phyloP scores from a whole-genome alignment of 2,113 vertebrate species.

The Sprattus sprattus region DNA sequence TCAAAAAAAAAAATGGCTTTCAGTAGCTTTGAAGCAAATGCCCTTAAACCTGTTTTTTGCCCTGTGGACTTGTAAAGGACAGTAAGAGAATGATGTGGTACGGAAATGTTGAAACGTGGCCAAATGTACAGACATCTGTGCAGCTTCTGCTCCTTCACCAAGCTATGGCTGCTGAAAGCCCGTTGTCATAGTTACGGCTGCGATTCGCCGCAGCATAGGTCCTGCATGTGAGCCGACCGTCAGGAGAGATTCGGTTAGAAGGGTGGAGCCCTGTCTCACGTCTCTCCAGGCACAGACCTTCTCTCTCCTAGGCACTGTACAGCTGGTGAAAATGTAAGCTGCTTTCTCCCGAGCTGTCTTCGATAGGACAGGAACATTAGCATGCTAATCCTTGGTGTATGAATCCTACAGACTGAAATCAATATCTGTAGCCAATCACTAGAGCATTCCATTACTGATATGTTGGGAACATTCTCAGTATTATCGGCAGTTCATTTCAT shows the following conservation, averaged over 20 bases:
- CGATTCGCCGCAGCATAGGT: conserved; percentile 56
- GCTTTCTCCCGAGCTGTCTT: conserved; percentile 18
- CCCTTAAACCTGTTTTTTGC: not conserved
- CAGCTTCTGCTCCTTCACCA: conserved; percentile 53
- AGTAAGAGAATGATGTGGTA: not conserved
- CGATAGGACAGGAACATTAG: conserved; percentile 27
- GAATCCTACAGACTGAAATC: conserved; percentile 8
- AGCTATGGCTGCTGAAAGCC: conserved; percentile 58
- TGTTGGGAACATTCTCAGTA: not conserved
- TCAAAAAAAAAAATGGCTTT: not conserved
- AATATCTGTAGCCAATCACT: not conserved
- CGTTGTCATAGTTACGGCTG: conserved; percentile 70
- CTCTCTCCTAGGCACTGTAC: not conserved
- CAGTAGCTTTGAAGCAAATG: not conserved
- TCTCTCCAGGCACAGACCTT: not conserved
- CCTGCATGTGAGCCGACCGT: conserved; percentile 51
- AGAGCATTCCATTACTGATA: conserved; percentile 8
- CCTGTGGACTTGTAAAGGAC: not conserved
- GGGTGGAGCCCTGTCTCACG: conserved; percentile 28
- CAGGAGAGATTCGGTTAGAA: conserved; percentile 55
- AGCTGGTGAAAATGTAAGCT: conserved; percentile 41
- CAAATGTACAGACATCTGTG: conserved; percentile 46
- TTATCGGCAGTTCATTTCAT: conserved; percentile 1
- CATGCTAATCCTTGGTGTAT: conserved; percentile 21
- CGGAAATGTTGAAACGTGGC: not conserved